Evolutionary conservation across 2,113 vertebrate species (phyloP).

Genomic region (Pollimyrus isidori): DNA sequence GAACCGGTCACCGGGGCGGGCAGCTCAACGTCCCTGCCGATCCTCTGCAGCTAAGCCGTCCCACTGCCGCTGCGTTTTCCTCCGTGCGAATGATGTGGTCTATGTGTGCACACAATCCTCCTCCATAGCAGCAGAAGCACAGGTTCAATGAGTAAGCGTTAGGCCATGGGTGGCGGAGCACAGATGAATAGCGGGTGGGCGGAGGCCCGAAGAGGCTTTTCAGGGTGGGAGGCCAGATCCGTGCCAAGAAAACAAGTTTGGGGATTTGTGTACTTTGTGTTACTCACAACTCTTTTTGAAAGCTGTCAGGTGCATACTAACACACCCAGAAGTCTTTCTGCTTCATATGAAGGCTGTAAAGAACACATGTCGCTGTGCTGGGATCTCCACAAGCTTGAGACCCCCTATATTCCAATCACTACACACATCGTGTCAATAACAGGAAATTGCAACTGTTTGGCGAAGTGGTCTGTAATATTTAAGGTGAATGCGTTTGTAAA

Average conservation of each 20-base stretch:
- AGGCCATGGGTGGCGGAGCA: constrained; percentile 46
- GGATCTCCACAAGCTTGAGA: neutral
- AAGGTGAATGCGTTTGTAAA: neutral
- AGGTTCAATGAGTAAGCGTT: constrained; percentile 66
- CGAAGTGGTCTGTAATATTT: neutral
- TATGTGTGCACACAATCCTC: constrained; percentile 24
- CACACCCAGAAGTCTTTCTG: constrained; percentile 42
- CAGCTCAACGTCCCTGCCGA: neutral
- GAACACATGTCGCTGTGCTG: neutral
- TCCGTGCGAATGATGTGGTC: neutral
- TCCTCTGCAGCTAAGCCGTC: neutral
- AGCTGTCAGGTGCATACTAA: constrained; percentile 45
- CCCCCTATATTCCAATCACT: constrained; percentile 1
- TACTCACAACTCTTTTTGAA: constrained; percentile 52
- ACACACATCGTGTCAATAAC: neutral
- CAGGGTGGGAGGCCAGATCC: constrained; percentile 60
- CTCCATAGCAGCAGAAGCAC: constrained; percentile 42
- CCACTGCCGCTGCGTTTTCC: neutral
- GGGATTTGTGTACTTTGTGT: constrained; percentile 72
- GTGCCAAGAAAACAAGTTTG: constrained; percentile 66
- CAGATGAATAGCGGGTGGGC: constrained; percentile 84
- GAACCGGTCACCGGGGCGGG: neutral
- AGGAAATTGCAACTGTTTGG: neutral
- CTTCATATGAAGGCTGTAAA: constrained; percentile 12
- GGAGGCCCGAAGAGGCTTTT: constrained; percentile 60